Evolutionary conservation across 1,140 invertebrate species (phyloP).

Genomic region (Orchestia grillus): DNA sequence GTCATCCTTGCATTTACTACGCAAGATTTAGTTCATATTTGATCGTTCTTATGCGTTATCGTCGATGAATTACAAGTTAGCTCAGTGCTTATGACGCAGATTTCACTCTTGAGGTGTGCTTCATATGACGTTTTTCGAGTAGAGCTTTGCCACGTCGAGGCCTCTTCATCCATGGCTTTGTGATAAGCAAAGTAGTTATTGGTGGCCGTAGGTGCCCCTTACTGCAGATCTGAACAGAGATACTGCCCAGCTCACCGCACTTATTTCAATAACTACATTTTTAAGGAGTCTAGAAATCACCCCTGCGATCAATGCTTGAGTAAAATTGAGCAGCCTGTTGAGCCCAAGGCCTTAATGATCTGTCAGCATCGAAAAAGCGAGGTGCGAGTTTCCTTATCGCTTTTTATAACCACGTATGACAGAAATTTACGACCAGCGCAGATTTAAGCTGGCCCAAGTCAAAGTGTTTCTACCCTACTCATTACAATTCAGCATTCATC

Average conservation of each 20-base stretch:
- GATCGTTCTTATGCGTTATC: background rate
- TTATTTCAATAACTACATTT: constrained; percentile 39
- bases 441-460: background rate
- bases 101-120: constrained; percentile 10
- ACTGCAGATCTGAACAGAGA: background rate
- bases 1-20: constrained; percentile 19
- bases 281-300: background rate
- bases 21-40: background rate
- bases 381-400: background rate
- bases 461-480: background rate
- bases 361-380: background rate
- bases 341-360: background rate
- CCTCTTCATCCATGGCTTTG: background rate
- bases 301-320: background rate
- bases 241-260: constrained; percentile 11
- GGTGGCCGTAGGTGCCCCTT: background rate
- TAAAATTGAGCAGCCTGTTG: background rate
- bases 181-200: constrained; percentile 30
- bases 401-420: background rate
- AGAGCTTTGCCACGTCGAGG: background rate
- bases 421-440: background rate
- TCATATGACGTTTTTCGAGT: constrained; percentile 1
- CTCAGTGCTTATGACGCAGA: constrained; percentile 3
- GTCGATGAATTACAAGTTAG: constrained; percentile 6
- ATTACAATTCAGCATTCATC: constrained; percentile 31